phyloP scores from a whole-genome alignment of 2,888 invertebrate genomes.

The Drosophila koepferae region DNA sequence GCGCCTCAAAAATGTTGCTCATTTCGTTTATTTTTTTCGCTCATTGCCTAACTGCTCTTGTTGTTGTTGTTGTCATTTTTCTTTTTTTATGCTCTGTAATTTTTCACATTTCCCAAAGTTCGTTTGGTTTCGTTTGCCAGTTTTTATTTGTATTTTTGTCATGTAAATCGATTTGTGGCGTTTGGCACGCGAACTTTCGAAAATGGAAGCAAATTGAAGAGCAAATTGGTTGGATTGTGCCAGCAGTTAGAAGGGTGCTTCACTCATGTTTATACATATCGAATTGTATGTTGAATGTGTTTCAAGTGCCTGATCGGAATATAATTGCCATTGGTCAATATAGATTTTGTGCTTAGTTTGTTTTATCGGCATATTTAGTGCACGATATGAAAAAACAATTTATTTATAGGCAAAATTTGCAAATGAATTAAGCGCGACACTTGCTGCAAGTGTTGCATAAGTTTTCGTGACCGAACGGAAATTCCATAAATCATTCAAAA shows the following conservation, averaged over 20 bases:
- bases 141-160: constrained; percentile 12
- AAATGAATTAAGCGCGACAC: background rate
- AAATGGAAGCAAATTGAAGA: constrained; percentile 36
- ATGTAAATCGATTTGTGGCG: constrained; percentile 71
- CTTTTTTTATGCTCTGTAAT: constrained; percentile 57
- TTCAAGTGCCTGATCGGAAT: constrained; percentile 4
- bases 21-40: constrained; percentile 10
- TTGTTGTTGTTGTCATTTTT: constrained; percentile 44
- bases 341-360: background rate
- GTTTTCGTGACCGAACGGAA: background rate
- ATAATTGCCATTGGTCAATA: constrained; percentile 8
- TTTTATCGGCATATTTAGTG: background rate
- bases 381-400: background rate
- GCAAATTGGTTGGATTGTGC: constrained; percentile 54
- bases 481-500: background rate
- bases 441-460: background rate
- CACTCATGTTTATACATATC: constrained; percentile 27
- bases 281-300: constrained; percentile 1
- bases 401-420: background rate
- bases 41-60: background rate
- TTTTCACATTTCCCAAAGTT: constrained; percentile 60
- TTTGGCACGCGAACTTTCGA: constrained; percentile 59
- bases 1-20: constrained; percentile 47
- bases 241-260: constrained; percentile 53
- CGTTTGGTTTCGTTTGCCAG: constrained; percentile 16